phyloP scores from a whole-genome alignment of 1,140 invertebrate genomes.

The Cotesia glomerata region DNA sequence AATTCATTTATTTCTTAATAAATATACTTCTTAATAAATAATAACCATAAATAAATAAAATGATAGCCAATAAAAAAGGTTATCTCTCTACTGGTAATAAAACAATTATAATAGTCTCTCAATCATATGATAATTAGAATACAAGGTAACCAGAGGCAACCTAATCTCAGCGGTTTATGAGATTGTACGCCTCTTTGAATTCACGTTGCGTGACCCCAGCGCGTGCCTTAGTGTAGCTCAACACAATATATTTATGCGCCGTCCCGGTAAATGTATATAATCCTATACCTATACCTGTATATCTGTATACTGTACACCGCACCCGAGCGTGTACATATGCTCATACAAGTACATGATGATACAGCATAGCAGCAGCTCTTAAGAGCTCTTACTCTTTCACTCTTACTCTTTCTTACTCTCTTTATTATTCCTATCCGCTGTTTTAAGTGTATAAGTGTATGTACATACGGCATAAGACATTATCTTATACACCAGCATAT shows the following conservation, averaged over 20 bases:
- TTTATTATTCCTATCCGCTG: no score
- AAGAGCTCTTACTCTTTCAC: background rate
- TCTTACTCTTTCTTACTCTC: no score
- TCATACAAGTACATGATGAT: conserved; percentile 11
- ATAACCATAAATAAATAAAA: no score
- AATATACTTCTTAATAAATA: no score
- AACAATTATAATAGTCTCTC: no score
- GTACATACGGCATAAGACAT: background rate
- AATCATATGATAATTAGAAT: no score
- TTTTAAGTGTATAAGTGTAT: background rate
- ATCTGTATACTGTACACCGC: background rate
- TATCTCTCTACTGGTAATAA: no score
- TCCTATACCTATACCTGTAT: no score
- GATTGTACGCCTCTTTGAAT: conserved; percentile 27
- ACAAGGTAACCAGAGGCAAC: no score
- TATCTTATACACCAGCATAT: no score
- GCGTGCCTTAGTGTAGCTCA: conserved; percentile 34
- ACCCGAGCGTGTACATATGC: conserved; percentile 26
- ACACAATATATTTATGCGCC: conserved; percentile 26
- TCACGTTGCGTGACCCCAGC: conserved; percentile 41
- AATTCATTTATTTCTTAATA: no score
- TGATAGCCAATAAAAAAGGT: no score
- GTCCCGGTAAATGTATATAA: background rate
- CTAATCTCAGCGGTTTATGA: background rate
- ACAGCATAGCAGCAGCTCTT: conserved; percentile 9